These are phyloP conservation scores for Cynoglossus semilaevis DNA, from an alignment of 2,113 vertebrate genomes.

Conservation along the genomic window DNA sequence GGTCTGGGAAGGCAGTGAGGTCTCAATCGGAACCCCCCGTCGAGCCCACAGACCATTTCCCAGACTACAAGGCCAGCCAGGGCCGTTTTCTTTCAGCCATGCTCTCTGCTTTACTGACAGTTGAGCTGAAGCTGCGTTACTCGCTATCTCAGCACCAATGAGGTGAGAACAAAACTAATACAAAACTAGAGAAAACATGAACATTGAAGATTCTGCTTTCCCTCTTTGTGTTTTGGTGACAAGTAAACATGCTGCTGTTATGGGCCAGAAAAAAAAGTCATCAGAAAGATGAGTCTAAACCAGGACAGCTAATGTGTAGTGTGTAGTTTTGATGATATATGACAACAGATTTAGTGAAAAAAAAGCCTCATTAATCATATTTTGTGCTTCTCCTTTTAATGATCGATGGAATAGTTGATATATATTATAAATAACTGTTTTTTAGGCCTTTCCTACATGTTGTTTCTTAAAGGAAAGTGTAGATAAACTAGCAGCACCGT, in stretches of 20 bases:
- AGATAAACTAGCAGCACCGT: too few species aligned
- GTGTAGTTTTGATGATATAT: too few species aligned
- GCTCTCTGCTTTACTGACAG: slow-evolving; percentile 70
- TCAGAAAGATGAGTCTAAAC: too few species aligned
- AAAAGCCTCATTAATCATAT: too few species aligned
- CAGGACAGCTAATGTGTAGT: too few species aligned
- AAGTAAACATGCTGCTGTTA: slow-evolving; percentile 16
- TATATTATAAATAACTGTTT: too few species aligned
- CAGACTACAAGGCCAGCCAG: slow-evolving; percentile 72
- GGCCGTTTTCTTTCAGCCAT: slow-evolving; percentile 66
- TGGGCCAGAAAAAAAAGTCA: neutral
- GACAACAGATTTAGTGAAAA: too few species aligned
- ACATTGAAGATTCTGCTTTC: slow-evolving; percentile 41
- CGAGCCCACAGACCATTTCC: slow-evolving; percentile 73
- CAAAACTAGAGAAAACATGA: slow-evolving; percentile 55
- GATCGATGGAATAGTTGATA: too few species aligned
- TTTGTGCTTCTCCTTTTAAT: too few species aligned
- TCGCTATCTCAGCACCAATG: slow-evolving; percentile 49
- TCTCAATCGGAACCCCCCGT: slow-evolving; percentile 68
- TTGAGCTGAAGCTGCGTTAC: slow-evolving; percentile 56
- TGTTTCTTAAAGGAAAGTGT: too few species aligned
- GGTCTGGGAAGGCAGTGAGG: slow-evolving; percentile 73
- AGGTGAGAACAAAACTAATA: slow-evolving; percentile 70
- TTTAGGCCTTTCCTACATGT: too few species aligned
- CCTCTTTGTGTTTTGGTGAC: slow-evolving; percentile 14